Evolutionary conservation across 2,797 vertebrate genomes (phyloP).

Genomic region (Pseudochirops cupreus): DNA sequence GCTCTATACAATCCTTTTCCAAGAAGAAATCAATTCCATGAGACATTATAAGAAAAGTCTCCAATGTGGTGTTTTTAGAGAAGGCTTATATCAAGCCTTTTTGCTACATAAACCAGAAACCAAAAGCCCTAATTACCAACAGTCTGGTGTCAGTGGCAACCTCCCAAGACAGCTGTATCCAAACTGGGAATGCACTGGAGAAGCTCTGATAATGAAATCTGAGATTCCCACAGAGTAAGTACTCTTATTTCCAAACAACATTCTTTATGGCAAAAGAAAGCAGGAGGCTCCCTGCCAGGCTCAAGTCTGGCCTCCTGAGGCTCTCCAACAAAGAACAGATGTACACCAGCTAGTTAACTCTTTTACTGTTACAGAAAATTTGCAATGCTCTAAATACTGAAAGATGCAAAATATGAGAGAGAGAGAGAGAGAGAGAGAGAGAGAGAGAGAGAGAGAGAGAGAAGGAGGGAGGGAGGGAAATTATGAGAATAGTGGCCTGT

Average conservation of each 20-base stretch:
- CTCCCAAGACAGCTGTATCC: constrained; percentile 27
- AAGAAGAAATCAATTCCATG: neutral
- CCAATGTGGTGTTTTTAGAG: neutral
- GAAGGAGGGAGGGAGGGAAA: neutral
- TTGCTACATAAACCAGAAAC: neutral
- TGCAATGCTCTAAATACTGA: neutral
- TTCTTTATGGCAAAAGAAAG: constrained; percentile 61
- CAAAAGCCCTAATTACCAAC: constrained; percentile 22
- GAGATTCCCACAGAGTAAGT: constrained; percentile 41
- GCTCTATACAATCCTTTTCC: neutral
- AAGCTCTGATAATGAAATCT: constrained; percentile 44
- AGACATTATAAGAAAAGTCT: constrained; percentile 19
- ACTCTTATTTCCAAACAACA: constrained; percentile 10
- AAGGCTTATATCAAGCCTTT: neutral
- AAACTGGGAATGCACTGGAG: constrained; percentile 11
- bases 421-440: neutral
- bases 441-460: neutral
- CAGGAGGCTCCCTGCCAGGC: constrained; percentile 31
- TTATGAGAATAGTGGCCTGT: neutral
- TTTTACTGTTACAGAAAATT: neutral
- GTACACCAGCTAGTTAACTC: constrained; percentile 33
- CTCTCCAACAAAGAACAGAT: constrained; percentile 54
- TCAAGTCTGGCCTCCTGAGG: constrained; percentile 31
- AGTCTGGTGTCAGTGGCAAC: constrained; percentile 4
- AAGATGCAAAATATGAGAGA: neutral